Percentiles rank a stretch among this genome's conserved stretches.
Evolutionary conservation across 2,888 invertebrate genomes (phyloP).

Genomic region (Diarsia rubi): DNA sequence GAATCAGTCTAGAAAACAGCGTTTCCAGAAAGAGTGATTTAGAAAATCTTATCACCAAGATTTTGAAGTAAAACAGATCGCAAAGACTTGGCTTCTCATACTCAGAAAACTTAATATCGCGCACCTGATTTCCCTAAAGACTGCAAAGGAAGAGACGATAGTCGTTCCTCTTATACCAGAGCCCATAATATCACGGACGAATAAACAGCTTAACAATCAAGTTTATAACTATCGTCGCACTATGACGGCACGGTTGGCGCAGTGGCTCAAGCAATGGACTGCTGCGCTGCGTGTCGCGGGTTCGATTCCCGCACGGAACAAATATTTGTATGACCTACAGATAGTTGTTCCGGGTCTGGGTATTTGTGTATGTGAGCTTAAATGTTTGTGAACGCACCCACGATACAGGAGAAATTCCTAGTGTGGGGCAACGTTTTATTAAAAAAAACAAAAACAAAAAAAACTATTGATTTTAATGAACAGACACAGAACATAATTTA

Average conservation of each 20-base stretch:
- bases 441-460: too few relatives aligned
- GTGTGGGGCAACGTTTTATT: too few relatives aligned
- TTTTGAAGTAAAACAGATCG: neutral
- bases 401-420: too few relatives aligned
- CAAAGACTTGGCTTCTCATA: neutral
- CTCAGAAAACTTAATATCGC: slow-evolving; percentile 9
- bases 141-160: neutral
- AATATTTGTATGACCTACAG: too few relatives aligned
- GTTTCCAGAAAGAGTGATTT: neutral
- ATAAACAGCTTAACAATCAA: slow-evolving; percentile 10
- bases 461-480: slow-evolving; percentile 42
- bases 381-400: too few relatives aligned
- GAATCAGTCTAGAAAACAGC: neutral
- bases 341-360: too few relatives aligned
- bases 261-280: too few relatives aligned
- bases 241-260: too few relatives aligned
- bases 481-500: slow-evolving; percentile 40
- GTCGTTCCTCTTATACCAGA: neutral
- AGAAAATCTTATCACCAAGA: neutral
- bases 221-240: slow-evolving; percentile 4
- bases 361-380: too few relatives aligned
- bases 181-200: neutral
- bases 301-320: too few relatives aligned
- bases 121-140: slow-evolving; percentile 26
- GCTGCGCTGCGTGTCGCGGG: too few relatives aligned